Percentiles rank a stretch among this genome's conserved stretches.
Evolutionary conservation across 2,797 vertebrate species (phyloP).

Genomic region (Acanthopagrus latus): DNA sequence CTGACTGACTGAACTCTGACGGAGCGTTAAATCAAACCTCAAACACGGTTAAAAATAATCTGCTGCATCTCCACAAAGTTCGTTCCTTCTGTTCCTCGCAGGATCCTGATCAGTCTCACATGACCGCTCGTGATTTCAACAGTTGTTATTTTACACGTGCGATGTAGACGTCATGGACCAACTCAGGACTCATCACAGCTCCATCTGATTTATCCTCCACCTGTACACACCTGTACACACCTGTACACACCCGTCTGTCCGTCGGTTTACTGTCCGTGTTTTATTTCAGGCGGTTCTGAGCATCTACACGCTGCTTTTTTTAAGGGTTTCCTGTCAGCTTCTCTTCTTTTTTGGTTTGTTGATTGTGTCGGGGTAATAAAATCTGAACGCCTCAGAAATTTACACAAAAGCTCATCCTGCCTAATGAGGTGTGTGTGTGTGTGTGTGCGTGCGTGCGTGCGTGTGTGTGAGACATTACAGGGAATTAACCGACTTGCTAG

Average conservation of each 20-base stretch:
- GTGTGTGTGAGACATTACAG: not conserved
- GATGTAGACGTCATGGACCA: too few species aligned
- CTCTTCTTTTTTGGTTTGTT: not conserved
- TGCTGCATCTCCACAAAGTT: not conserved
- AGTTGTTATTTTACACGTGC: too few species aligned
- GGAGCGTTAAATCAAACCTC: not conserved
- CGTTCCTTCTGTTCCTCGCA: too few species aligned
- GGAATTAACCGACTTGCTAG: not conserved
- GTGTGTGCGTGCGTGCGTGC: slow-evolving; percentile 7
- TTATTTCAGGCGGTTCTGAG: too few species aligned
- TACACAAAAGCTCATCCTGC: not conserved
- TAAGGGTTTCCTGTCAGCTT: not conserved
- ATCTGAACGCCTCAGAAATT: not conserved
- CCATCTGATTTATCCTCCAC: too few species aligned
- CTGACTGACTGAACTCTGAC: not conserved
- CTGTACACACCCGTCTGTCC: too few species aligned
- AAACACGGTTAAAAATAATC: not conserved
- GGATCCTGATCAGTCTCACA: not conserved
- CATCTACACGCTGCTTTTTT: not conserved
- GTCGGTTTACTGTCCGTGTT: too few species aligned
- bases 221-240: too few species aligned
- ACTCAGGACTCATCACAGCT: too few species aligned
- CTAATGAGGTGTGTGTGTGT: not conserved
- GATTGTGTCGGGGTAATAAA: not conserved
- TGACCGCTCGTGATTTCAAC: not conserved